A percentile compares a stretch with the other conserved stretches of the same genome.
Evolutionary conservation across 2,888 invertebrate species (phyloP).

Genomic region (Oscheius myriophilus): DNA sequence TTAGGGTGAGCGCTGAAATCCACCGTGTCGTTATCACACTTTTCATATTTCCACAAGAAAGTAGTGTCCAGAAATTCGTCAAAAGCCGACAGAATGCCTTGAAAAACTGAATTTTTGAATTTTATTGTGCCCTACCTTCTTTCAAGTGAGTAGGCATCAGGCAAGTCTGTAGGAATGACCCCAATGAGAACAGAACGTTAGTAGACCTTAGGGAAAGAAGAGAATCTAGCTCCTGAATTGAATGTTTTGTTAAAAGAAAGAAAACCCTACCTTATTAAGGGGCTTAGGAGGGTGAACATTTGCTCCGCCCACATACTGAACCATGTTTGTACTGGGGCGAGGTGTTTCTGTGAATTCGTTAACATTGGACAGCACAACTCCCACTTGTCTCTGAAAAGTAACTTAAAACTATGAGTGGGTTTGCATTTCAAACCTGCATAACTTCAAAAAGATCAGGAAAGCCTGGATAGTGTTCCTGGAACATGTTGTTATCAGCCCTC

Average conservation of each 20-base stretch:
- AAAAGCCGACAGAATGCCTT: constrained; percentile 23
- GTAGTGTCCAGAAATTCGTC: constrained; percentile 20
- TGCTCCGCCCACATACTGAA: constrained; percentile 24
- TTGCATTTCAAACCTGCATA: neutral
- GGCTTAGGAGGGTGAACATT: constrained; percentile 17
- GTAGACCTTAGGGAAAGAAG: constrained; percentile 4
- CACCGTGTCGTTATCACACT: constrained; percentile 21
- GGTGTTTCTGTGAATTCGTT: constrained; percentile 32
- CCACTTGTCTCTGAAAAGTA: constrained; percentile 13
- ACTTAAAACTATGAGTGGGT: neutral
- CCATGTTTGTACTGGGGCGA: constrained; percentile 14
- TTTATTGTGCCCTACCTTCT: neutral
- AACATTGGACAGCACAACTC: constrained; percentile 23
- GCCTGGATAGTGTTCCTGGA: constrained; percentile 10
- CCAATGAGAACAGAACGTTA: constrained; percentile 28
- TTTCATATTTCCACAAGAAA: constrained; percentile 25
- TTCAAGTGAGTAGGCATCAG: constrained; percentile 14
- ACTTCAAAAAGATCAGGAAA: neutral
- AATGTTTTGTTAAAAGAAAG: too few relatives aligned
- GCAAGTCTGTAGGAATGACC: constrained; percentile 15
- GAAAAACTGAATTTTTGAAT: neutral
- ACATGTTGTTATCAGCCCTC: neutral
- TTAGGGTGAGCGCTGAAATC: constrained; percentile 13
- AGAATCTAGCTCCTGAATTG: constrained; percentile 5
- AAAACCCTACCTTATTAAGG: constrained; percentile 2